Evolutionary conservation across 2,888 invertebrate species (phyloP).

Genomic region (Trimorus sp.): DNA sequence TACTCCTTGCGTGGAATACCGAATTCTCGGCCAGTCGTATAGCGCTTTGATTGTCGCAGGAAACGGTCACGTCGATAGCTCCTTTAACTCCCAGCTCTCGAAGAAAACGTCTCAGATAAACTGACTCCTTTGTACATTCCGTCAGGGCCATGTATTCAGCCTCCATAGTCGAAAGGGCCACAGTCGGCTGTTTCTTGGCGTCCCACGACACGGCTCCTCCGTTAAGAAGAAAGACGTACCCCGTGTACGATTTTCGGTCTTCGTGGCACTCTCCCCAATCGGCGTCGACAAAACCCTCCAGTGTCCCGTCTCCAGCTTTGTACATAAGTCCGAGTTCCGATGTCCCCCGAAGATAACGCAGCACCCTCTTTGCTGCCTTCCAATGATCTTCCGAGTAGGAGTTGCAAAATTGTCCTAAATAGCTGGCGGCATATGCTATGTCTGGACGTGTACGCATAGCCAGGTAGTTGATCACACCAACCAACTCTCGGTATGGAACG

Average conservation of each 20-base stretch:
- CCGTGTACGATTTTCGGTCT: constrained; percentile 21
- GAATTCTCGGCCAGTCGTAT: constrained; percentile 17
- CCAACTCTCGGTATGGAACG: constrained; percentile 1
- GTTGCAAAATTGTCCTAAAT: background rate
- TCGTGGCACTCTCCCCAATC: constrained; percentile 28
- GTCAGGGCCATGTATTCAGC: background rate
- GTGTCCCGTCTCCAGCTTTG: background rate
- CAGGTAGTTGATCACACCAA: constrained; percentile 1
- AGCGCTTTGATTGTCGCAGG: constrained; percentile 37
- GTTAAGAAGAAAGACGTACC: constrained; percentile 19
- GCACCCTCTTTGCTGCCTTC: constrained; percentile 7
- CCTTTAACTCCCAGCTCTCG: constrained; percentile 14
- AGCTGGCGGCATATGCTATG: constrained; percentile 3
- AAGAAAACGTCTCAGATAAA: constrained; percentile 14
- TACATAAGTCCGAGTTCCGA: background rate
- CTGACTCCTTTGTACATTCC: constrained; percentile 28
- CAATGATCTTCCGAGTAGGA: background rate
- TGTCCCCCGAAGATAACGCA: constrained; percentile 8
- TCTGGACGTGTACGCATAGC: constrained; percentile 4
- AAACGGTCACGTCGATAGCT: constrained; percentile 1
- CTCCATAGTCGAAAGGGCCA: no score
- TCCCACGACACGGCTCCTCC: constrained; percentile 27
- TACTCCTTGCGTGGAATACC: constrained; percentile 15
- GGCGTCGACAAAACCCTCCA: constrained; percentile 25
- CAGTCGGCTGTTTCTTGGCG: background rate